Base-by-base conservation (phyloP, 2,113 vertebrate species). In the Clupea harengus region DNA sequence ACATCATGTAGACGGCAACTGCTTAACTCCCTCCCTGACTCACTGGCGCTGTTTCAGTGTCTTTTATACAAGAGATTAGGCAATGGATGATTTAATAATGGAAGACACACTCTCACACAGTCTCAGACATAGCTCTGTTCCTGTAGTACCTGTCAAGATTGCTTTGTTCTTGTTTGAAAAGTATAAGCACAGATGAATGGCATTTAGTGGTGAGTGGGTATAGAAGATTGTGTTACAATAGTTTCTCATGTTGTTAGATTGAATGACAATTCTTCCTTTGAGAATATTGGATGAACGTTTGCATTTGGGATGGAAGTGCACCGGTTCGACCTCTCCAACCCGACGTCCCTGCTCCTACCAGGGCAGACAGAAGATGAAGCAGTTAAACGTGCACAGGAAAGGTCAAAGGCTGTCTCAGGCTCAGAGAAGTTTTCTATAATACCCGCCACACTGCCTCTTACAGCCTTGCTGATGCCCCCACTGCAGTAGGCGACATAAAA, bases 391-490 rank as follows among this genome's bases (percentile, higher is more conserved):
- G 54, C 54, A 5, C 52, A 57, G 17, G 52, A 57, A 57, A 57
- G 52, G 52, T 57, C 52, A 57, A 57, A 57, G 52, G 52, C 17
- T 57, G 17, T 57, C 52, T 15, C 13, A 57, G 52, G 52, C 18
- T 20, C 52, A 57, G 54, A 20, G 54, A 60, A 20, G 22, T 82
- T 82, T 83, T 87, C 44, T 83, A 88, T 84, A n/a, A 28, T 39
- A 88, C 89, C 57, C n/a, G 83, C 89, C 82, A 84, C 82, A 84
- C 47, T 89, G 83, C 82, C 39, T 45, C 49, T 45, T 10, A 22
- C 80, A 57, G 81, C 28, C 45, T 32, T 86, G 50, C 82, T 83
- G 83, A 84, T 80, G 91, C 52, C 81, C 72, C 2, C 78, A n/a
- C 82, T 45, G 60, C 84, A 87, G 87, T 82, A 86, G 47, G 72